Evolutionary conservation across 64 coral and sea anemone genomes (phyloP), one percentile per base, ranked within the genome.

Genomic region (Trachythela sp.): DNA sequence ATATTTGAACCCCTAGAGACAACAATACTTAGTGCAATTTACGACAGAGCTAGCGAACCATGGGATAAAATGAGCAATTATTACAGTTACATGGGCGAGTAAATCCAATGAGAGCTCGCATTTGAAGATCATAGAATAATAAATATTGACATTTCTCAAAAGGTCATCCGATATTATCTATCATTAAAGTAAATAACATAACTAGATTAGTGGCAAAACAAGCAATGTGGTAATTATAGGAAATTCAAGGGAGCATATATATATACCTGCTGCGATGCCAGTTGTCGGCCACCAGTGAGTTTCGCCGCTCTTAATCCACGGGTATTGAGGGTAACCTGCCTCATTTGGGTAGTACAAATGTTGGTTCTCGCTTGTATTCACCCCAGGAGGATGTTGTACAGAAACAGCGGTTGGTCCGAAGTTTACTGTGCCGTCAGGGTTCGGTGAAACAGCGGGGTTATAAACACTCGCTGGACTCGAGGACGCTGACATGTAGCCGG

Each of bases 251-350:
- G 33, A 59, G 18, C 51, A 56, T 39, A n/a, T 67, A 52, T 56
- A 30, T 71, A 24, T 93, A 99, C 96, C 93, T 95, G 93, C 58
- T 48, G 93, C 70, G 30, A 48, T 75, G 13, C 93, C 84, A 83
- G 92, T 99, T 35, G 75, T 30, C 52, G 92, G 96, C 75, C 75
- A 80, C 96, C 96, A 93, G 54, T 93, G 92, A 60, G 93, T 90
- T 56, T 94, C 92, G 22, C 93, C 92, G 77, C 96, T 91, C 86
- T 99, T 99, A 20, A 99, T 56, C 96, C 96, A 99, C 31, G 96
- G 91, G 89, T 99, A 99, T 50, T 99, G 96, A 85, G 94, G 96
- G 89, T 99, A 94, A 24, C 91, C 86, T 37, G 96, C 88, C 70
- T 99, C 96, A 86, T 88, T 88, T 84, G 90, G 90, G 42, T 89